Evolutionary conservation across 2,797 vertebrate species (phyloP).

Genomic region (Psittacula derbiana): DNA sequence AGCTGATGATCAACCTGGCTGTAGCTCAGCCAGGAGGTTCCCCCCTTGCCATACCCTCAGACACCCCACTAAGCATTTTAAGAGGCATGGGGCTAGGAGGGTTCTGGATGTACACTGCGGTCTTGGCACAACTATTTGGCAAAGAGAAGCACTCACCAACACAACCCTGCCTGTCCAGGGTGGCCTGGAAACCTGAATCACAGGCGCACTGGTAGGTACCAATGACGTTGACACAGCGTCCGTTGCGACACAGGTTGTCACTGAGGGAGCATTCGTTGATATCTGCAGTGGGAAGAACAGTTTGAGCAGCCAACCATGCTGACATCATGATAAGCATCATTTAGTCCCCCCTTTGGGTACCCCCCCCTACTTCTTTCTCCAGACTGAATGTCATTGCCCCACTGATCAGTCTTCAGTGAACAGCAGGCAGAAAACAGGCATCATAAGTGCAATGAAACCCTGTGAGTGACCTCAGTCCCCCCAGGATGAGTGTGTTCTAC

Average conservation of each 20-base stretch:
- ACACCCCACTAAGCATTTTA: rapidly evolving
- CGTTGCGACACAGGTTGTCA: conserved; percentile 86
- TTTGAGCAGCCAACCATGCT: background rate
- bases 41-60: background rate
- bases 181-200: conserved; percentile 87
- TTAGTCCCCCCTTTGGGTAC: background rate
- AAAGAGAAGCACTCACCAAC: conserved; percentile 78
- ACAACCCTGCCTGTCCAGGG: conserved; percentile 87
- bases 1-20: background rate
- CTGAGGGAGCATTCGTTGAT: conserved; percentile 91
- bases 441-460: rapidly evolving
- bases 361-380: background rate
- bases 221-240: conserved; percentile 87
- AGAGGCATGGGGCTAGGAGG: background rate
- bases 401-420: background rate
- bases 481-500: background rate
- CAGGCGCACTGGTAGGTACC: conserved; percentile 94
- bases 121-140: rapidly evolving
- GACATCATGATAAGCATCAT: rapidly evolving
- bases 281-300: conserved; percentile 68
- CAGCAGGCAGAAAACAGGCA: background rate
- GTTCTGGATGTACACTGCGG: rapidly evolving
- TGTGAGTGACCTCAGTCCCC: rapidly evolving
- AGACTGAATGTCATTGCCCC: background rate
- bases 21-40: rapidly evolving